These are phyloP conservation scores for Girardinus metallicus DNA, from an alignment of 2,797 vertebrate genomes.

Conservation along the genomic window DNA sequence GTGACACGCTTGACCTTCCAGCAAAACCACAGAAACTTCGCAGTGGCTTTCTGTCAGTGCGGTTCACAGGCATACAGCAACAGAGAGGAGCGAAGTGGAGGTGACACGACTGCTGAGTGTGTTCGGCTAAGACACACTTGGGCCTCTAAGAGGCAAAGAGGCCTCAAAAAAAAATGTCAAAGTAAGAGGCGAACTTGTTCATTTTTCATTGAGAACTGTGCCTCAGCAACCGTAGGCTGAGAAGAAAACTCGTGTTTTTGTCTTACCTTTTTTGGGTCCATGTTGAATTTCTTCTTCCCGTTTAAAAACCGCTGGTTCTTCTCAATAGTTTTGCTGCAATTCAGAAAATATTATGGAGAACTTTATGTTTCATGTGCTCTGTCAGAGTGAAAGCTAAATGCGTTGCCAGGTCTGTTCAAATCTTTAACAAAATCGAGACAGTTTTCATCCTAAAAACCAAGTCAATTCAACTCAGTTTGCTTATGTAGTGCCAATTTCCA, in stretches of 20 bases:
- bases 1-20: background rate
- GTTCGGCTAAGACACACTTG: background rate
- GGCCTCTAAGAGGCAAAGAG: rapidly evolving
- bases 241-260: background rate
- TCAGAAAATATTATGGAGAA: conserved; percentile 4
- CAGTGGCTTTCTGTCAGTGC: background rate
- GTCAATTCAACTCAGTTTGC: background rate
- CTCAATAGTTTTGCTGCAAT: conserved; percentile 82
- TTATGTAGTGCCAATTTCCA: background rate
- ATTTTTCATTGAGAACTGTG: too few species aligned
- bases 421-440: background rate
- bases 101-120: background rate
- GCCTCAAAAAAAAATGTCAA: background rate
- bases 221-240: too few species aligned
- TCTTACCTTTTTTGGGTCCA: conserved; percentile 91
- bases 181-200: background rate
- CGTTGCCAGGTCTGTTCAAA: background rate
- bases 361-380: background rate
- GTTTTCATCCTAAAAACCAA: too few species aligned
- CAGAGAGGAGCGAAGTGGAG: conserved; percentile 29
- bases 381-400: too few species aligned
- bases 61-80: background rate
- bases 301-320: conserved; percentile 82
- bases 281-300: conserved; percentile 94
- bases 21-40: conserved; percentile 39